These are phyloP conservation scores for Tetanocera ferruginea DNA, from an alignment of 2,888 invertebrate genomes.

Conservation along the genomic window DNA sequence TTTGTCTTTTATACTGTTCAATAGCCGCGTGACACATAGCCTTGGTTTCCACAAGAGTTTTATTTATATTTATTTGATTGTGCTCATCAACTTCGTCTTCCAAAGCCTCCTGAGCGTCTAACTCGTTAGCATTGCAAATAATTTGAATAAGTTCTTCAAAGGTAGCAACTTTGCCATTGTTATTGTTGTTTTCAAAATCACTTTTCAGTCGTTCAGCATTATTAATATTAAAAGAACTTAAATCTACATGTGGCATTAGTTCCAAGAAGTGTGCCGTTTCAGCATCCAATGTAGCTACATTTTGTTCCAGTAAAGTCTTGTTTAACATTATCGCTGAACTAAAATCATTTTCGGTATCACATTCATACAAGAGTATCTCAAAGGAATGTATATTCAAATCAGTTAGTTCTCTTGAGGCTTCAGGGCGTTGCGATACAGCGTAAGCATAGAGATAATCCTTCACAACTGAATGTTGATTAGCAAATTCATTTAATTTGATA, in stretches of 20 bases:
- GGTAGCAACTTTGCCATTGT: conserved; percentile 28
- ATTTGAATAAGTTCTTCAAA: conserved; percentile 45
- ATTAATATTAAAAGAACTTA: conserved; percentile 15
- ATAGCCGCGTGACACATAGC: conserved; percentile 19
- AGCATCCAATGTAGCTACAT: conserved; percentile 48
- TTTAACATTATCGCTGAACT: conserved; percentile 47
- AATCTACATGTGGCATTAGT: neutral
- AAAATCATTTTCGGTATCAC: conserved; percentile 47
- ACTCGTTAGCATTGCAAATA: conserved; percentile 42
- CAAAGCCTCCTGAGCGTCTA: conserved; percentile 38
- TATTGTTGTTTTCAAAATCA: neutral
- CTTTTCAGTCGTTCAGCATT: conserved; percentile 24
- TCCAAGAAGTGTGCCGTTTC: conserved; percentile 50
- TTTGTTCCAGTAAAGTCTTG: conserved; percentile 48
- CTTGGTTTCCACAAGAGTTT: conserved; percentile 24
- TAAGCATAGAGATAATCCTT: conserved; percentile 50
- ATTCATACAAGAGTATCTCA: conserved; percentile 51
- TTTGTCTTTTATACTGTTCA: conserved; percentile 7
- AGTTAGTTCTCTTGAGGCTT: neutral
- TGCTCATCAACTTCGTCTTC: conserved; percentile 30
- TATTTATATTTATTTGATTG: neutral
- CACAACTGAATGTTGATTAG: conserved; percentile 45
- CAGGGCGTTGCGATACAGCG: conserved; percentile 42
- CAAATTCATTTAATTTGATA: conserved; percentile 48
- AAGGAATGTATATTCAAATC: conserved; percentile 49